Percentiles rank a stretch among this genome's conserved stretches.
Evolutionary conservation across 2,113 vertebrate genomes (phyloP).

Genomic region (Rattus norvegicus): GRCr8 NC_086032.1:97209501-97210000

Average conservation of each 20-base stretch:
- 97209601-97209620: not conserved
- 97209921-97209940: constrained; percentile 49
- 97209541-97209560: not conserved
- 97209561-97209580: not conserved
- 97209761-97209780: not conserved
- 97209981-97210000: constrained; percentile 65
- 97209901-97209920: not conserved
- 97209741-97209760: not conserved
- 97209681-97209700: not conserved
- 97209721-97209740: not conserved
- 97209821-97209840: not conserved
- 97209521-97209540: not conserved
- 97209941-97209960: constrained; percentile 35
- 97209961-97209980: constrained; percentile 73
- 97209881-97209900: not conserved
- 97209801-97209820: not conserved
- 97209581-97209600: not conserved
- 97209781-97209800: not conserved
- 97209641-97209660: not conserved
- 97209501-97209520: not conserved
- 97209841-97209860: constrained; percentile 44
- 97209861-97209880: not conserved
- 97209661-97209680: not conserved
- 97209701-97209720: not conserved
- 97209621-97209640: not conserved